These are phyloP conservation scores for Nycteola revayana DNA, from an alignment of 2,888 invertebrate genomes.

Conservation along the genomic window DNA sequence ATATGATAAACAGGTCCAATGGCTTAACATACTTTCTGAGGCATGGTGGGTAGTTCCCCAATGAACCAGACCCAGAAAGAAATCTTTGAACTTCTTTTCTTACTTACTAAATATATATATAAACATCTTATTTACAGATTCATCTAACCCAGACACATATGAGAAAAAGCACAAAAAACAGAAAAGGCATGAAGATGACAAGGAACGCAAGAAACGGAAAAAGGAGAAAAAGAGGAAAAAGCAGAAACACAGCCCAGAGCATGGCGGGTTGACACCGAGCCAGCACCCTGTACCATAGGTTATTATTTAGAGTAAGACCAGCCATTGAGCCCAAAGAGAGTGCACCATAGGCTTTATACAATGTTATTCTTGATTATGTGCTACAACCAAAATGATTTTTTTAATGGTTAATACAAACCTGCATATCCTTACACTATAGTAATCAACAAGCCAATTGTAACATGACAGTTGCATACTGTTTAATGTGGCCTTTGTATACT, in stretches of 20 bases:
- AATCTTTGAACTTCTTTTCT: no score
- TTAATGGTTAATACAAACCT: no score
- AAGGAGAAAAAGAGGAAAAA: slow-evolving; percentile 98
- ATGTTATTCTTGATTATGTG: slow-evolving; percentile 8
- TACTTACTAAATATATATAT: no score
- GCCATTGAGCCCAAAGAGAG: slow-evolving; percentile 57
- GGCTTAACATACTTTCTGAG: no score
- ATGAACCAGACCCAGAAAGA: no score
- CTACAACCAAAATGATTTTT: slow-evolving; percentile 14
- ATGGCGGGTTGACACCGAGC: slow-evolving; percentile 83
- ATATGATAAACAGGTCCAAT: no score
- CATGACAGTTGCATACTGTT: no score
- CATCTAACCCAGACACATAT: slow-evolving; percentile 89
- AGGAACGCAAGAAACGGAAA: slow-evolving; percentile 95
- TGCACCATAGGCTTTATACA: slow-evolving; percentile 20
- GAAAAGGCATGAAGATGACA: slow-evolving; percentile 95
- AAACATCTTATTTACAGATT: slow-evolving; percentile 73
- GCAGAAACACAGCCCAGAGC: slow-evolving; percentile 95
- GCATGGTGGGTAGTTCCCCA: no score
- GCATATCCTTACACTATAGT: no score
- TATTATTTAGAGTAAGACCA: slow-evolving; percentile 22
- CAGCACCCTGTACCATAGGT: slow-evolving; percentile 65
- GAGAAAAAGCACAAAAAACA: slow-evolving; percentile 98
- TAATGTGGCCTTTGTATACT: no score
- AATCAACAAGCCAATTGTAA: no score